Evolutionary conservation across 2,113 vertebrate genomes (phyloP), one percentile per base, ranked within the genome.

Genomic region (Heterotis niloticus): DNA sequence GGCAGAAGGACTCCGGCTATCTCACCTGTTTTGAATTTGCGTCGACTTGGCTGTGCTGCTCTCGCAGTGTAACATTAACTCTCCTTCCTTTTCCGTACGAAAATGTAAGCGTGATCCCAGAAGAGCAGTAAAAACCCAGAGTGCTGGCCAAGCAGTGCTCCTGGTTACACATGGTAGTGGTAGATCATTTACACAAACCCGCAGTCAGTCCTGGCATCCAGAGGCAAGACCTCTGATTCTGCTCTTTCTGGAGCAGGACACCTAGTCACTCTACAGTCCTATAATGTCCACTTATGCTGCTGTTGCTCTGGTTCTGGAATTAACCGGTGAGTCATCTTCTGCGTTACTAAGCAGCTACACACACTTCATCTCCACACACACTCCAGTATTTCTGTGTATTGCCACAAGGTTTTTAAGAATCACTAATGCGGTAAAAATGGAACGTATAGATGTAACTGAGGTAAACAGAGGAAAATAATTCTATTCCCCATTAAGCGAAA

Each of bases 11-110:
- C 52, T 34, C 60, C 51, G 65, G 70, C 79, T 54, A 24, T 78
- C 82, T 86, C 90, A 91, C 86, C 91, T 91, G 89, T 81, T 90
- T 91, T 81, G 82, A 80, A 90, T 91, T 89, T 89, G 85, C 80
- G 67, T 85, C 76, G 80, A 83, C 83, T 83, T 74, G 86, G 81
- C 81, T 68, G 75, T 68, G 83, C 82, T 23, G 80, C 76, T 78
- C 84, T 87, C 84, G 78, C 79, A 84, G 83, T 87, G 88, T 90
- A 90, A 91, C 87, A 88, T 88, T 89, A 91, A 89, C 91, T 90
- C 89, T 83, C 71, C 80, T 88, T 90, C 89, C 91, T 89, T 85
- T 88, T 87, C 88, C 86, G 87, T 86, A 86, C 88, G 87, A 88
- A 91, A 88, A 88, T 87, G 80, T 89, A 89, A 90, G 85, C 82